Evolutionary conservation across 2,113 vertebrate species (phyloP).

Genomic region (Notothenia rossii): DNA sequence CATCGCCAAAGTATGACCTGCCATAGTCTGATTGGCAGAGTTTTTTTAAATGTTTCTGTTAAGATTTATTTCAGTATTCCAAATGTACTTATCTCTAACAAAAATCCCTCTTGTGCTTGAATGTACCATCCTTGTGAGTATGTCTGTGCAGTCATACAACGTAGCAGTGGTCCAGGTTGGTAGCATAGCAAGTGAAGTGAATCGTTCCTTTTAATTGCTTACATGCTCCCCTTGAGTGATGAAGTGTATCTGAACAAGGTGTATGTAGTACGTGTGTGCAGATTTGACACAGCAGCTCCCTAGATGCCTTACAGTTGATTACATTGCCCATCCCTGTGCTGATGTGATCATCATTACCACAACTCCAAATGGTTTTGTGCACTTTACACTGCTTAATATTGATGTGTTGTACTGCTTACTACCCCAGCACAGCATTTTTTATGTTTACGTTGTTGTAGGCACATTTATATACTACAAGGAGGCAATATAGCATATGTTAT

Average conservation of each 20-base stretch:
- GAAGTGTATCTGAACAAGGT: constrained; percentile 67
- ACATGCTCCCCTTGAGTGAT: constrained; percentile 65
- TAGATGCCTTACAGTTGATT: constrained; percentile 71
- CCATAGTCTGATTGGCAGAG: too few relatives aligned
- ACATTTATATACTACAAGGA: constrained; percentile 30
- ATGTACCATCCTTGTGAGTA: neutral
- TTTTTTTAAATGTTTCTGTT: neutral
- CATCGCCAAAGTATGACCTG: too few relatives aligned
- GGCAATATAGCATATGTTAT: neutral
- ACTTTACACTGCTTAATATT: constrained; percentile 43
- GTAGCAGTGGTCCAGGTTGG: constrained; percentile 21
- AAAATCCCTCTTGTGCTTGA: constrained; percentile 26
- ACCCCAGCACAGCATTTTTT: constrained; percentile 25
- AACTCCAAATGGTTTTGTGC: constrained; percentile 41
- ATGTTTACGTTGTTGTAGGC: constrained; percentile 31
- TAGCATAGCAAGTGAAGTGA: constrained; percentile 46
- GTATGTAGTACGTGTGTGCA: constrained; percentile 61
- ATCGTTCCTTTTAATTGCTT: constrained; percentile 76
- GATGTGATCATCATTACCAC: constrained; percentile 49
- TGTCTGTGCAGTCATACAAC: constrained; percentile 21
- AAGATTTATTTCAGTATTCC: neutral
- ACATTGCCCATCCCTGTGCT: constrained; percentile 67
- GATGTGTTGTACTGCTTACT: constrained; percentile 44
- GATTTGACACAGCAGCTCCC: constrained; percentile 66
- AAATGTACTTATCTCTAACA: constrained; percentile 19